Percentiles rank a stretch among this genome's conserved stretches.
These are phyloP conservation scores for Megalops atlanticus DNA, from an alignment of 2,113 vertebrate species.

Conservation along the genomic window DNA sequence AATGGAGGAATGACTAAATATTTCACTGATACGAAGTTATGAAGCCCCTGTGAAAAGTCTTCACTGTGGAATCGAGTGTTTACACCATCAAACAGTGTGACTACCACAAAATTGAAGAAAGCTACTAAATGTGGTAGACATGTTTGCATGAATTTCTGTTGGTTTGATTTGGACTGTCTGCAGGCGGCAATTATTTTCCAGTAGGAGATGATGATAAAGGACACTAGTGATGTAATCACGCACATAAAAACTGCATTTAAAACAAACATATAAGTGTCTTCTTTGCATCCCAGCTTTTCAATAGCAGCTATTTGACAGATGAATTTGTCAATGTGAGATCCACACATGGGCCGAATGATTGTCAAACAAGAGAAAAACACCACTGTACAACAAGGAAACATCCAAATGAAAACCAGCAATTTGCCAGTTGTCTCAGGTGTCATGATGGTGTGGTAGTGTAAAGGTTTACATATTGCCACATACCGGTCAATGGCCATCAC, in stretches of 20 bases:
- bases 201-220: constrained; percentile 21
- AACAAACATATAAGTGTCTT: background rate
- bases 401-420: constrained; percentile 7
- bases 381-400: constrained; percentile 1
- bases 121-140: constrained; percentile 20
- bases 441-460: constrained; percentile 14
- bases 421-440: background rate
- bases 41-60: background rate
- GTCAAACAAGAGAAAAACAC: background rate
- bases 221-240: background rate
- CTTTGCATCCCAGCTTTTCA: background rate
- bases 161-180: background rate
- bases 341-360: background rate
- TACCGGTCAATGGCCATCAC: background rate
- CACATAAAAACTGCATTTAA: background rate
- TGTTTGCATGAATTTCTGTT: constrained; percentile 29
- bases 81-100: background rate
- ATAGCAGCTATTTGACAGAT: constrained; percentile 9
- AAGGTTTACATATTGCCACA: constrained; percentile 13
- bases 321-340: background rate
- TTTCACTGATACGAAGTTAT: background rate
- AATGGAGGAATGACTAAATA: background rate
- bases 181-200: constrained; percentile 13
- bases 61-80: background rate
- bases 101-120: background rate